Percentiles rank a stretch among this genome's conserved stretches.
These are phyloP conservation scores for Furcifer pardalis DNA, from an alignment of 2,797 vertebrate species.

Conservation along the genomic window DNA sequence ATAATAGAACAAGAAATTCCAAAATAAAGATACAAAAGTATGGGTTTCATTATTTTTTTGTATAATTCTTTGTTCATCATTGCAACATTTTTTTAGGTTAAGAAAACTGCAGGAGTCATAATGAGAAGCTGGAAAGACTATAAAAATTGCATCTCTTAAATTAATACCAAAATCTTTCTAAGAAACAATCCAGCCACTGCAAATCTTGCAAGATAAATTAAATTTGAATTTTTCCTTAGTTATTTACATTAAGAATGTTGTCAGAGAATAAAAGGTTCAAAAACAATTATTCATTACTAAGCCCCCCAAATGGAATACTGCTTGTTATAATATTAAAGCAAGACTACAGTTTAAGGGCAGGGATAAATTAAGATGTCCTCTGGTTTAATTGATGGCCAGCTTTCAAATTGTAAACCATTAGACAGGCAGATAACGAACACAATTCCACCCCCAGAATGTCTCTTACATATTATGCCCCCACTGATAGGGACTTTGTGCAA, in stretches of 20 bases:
- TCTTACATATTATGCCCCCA: not conserved
- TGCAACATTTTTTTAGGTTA: constrained; percentile 85
- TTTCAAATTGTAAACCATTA: constrained; percentile 48
- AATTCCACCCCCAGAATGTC: constrained; percentile 27
- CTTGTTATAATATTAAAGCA: constrained; percentile 62
- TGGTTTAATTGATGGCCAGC: constrained; percentile 62
- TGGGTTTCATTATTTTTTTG: constrained; percentile 66
- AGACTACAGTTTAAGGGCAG: constrained; percentile 70
- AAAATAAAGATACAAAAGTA: constrained; percentile 87
- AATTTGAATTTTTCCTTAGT: constrained; percentile 76
- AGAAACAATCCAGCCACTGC: constrained; percentile 80
- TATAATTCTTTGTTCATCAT: constrained; percentile 86
- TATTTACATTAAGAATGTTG: constrained; percentile 76
- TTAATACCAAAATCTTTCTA: constrained; percentile 84
- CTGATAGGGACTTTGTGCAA: not conserved
- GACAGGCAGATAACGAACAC: constrained; percentile 28
- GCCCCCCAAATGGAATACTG: constrained; percentile 61
- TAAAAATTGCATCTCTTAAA: constrained; percentile 83
- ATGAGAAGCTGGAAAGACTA: constrained; percentile 81
- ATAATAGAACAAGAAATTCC: constrained; percentile 87
- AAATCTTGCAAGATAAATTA: constrained; percentile 79
- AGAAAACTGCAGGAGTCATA: constrained; percentile 86
- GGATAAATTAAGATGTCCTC: constrained; percentile 63
- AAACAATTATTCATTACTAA: constrained; percentile 64
- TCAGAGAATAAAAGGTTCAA: constrained; percentile 76